A percentile compares a stretch with the other conserved stretches of the same genome.
Evolutionary conservation across 2,113 vertebrate genomes (phyloP).

Genomic region (Numida meleagris): DNA sequence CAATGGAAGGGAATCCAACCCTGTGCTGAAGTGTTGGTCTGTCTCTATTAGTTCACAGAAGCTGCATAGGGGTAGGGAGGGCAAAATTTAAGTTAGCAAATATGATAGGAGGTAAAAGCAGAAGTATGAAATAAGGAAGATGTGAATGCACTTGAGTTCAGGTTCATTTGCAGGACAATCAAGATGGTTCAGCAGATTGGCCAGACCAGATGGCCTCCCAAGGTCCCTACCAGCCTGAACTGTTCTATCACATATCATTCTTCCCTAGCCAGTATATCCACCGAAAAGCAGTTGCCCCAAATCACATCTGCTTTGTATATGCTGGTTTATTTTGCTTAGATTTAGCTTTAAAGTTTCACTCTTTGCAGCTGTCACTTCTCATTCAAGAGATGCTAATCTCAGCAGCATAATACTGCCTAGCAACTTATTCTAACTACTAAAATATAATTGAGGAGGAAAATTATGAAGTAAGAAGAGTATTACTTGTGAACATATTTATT

Average conservation of each 20-base stretch:
- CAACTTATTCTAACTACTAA: conserved; percentile 33
- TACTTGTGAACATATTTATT: conserved; percentile 20
- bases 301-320: background rate
- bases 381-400: background rate
- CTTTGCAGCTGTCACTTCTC: conserved; percentile 18
- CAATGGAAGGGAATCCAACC: background rate
- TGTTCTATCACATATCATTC: background rate
- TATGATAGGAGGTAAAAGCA: background rate
- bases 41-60: background rate
- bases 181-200: background rate
- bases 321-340: conserved; percentile 26
- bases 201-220: background rate
- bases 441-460: background rate
- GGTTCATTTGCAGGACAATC: background rate
- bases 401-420: conserved; percentile 37
- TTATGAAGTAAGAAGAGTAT: background rate
- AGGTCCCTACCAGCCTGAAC: background rate
- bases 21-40: background rate
- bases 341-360: background rate
- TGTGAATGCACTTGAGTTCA: rapidly evolving
- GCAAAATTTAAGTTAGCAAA: background rate
- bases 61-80: background rate
- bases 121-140: background rate
- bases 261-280: background rate
- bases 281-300: background rate